phyloP scores from a whole-genome alignment of 2,113 vertebrate genomes.

The Dromiciops gliroides region DNA sequence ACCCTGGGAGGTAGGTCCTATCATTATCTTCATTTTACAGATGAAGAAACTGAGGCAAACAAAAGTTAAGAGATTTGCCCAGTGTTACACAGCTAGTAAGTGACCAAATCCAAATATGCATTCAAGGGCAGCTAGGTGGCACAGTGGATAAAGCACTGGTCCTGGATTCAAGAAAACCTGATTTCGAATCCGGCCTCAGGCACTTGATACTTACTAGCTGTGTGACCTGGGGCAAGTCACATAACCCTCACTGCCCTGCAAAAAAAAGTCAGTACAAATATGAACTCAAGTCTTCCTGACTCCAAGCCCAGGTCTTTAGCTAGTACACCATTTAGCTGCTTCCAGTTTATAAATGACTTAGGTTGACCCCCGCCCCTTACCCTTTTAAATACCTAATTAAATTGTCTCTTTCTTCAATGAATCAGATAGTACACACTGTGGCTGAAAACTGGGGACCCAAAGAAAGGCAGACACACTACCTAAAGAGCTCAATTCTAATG shows the following conservation, averaged over 20 bases:
- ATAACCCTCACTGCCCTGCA: too few species aligned
- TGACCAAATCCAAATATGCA: too few species aligned
- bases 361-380: background rate
- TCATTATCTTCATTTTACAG: background rate
- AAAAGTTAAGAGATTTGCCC: background rate
- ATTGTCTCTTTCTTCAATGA: background rate
- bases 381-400: background rate
- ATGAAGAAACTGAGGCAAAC: background rate
- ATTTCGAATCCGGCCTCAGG: too few species aligned
- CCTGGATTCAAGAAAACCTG: too few species aligned
- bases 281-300: background rate
- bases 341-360: background rate
- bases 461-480: background rate
- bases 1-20: background rate
- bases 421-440: background rate
- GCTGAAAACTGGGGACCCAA: background rate
- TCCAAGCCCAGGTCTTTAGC: background rate
- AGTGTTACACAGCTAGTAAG: background rate
- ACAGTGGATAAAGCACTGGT: too few species aligned
- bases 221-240: too few species aligned
- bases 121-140: too few species aligned
- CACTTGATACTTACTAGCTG: too few species aligned
- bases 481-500: background rate
- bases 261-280: too few species aligned
- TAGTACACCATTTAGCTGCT: background rate